Evolutionary conservation across 2,888 invertebrate genomes (phyloP), one percentile per base, ranked within the genome.

Genomic region (Pterostichus madidus): DNA sequence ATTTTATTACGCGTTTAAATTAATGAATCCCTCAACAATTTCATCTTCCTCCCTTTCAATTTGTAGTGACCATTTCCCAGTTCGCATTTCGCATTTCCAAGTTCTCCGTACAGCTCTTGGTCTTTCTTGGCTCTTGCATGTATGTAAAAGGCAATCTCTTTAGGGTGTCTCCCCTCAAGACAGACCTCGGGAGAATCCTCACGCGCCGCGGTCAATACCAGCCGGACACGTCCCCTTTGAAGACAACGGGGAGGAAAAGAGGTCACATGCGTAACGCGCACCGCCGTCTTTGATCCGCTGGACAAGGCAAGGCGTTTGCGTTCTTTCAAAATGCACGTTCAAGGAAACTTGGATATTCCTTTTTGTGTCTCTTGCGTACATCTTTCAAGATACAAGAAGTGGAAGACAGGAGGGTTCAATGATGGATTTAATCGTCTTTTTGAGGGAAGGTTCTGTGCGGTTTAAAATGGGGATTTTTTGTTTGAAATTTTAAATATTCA

Each of bases 121-220:
- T 7, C 31, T 11, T 11, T 59, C 24, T 24, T 3, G 24, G 24
- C 24, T 59, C 24, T 59, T 59, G 59, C 59, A 39, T 39, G 59
- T 59, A 59, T 59, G 59, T 59, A 59, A 59, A 39, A 59, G 59
- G 59, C 59, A 59, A 59, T 59, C 59, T 59, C 59, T 5, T 13
- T 13, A 7, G 53, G 13, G 15, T 17, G 17, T 53, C 53, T 31
- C 59, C 59, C 59, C 17, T 11, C 24, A 31, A 24, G 24, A 24
- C 24, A 24, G 24, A 24, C 24, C 24, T 24, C 24, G 39, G 8
- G 39, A 39, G 39, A 39, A 39, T 39, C 39, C 39, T 39, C 39
- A 39, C 13, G 39, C 71, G 39, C n/a, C 39, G 56, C 76, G 76
- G 76, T 77, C 76, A 77, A 77, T 77, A 77, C 39, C 35, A n/a